These are phyloP conservation scores for Nautilus pompilius DNA, from an alignment of 1,140 invertebrate species.

Conservation along the genomic window DNA sequence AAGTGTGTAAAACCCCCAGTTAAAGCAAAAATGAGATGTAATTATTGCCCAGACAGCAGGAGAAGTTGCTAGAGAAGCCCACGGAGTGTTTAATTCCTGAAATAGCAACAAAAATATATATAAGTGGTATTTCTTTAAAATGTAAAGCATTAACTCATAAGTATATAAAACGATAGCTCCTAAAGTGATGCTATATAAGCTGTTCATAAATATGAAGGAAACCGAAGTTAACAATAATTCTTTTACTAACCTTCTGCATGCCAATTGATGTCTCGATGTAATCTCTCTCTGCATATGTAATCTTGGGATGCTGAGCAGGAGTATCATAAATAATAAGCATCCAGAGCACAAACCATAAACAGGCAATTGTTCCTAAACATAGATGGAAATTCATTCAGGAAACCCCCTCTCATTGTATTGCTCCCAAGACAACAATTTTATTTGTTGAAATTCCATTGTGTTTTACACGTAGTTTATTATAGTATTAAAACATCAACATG, in stretches of 20 bases:
- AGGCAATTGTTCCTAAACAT: constrained; percentile 26
- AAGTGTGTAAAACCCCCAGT: constrained; percentile 51
- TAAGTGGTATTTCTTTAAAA: too few species aligned
- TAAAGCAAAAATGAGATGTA: constrained; percentile 43
- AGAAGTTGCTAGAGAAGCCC: constrained; percentile 40
- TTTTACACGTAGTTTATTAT: too few species aligned
- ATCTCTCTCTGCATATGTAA: constrained; percentile 23
- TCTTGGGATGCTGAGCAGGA: constrained; percentile 33
- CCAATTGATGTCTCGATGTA: constrained; percentile 33
- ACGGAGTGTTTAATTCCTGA: constrained; percentile 37
- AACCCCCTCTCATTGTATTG: too few species aligned
- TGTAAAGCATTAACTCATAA: too few species aligned
- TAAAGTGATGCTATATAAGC: too few species aligned
- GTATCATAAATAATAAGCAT: constrained; percentile 28
- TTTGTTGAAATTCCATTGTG: too few species aligned
- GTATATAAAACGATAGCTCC: too few species aligned
- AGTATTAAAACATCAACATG: too few species aligned
- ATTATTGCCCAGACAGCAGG: constrained; percentile 43
- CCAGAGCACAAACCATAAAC: constrained; percentile 39
- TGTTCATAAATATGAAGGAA: too few species aligned
- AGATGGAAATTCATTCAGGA: too few species aligned
- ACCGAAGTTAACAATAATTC: too few species aligned
- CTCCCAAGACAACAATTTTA: too few species aligned
- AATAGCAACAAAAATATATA: constrained; percentile 11
- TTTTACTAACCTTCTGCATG: constrained; percentile 12